Base-by-base conservation (phyloP, 2,113 vertebrate species). In the Platichthys stellatus region DNA sequence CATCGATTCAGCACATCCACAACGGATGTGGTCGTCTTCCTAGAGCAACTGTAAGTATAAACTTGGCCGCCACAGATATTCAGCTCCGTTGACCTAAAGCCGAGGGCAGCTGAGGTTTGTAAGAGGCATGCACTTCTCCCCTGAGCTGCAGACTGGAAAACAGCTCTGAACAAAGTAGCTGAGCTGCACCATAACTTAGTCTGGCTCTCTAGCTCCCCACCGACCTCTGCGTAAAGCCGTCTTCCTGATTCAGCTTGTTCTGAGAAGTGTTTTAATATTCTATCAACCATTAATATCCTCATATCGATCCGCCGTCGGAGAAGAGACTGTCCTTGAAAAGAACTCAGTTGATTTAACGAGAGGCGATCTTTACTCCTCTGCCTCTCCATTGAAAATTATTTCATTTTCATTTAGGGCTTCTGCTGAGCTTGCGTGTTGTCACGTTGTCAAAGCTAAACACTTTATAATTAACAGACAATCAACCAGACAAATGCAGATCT, bases 231-330 rank as follows among this genome's bases (percentile, higher is more conserved):
- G 35, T 65, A 12, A 66, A 79, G 54, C 58, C 63, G 60, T 61
- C 20, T 31, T 63, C 47, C 81, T 72, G 76, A 78, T 76, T 87
- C 81, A 84, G 81, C 76, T 65, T 20, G 21, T 84, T 79, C 40
- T 18, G 21, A 64, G n/a, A 43, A 31, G 24, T 63, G 24, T 43
- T 81, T 84, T 69, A 67, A 84, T 82, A 84, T 81, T 82, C 61
- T 43, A 63, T 81, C 31, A 58, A 56, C 59, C 63, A 72, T 62
- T 83, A 81, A 80, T 64, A 77, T 38, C 57, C 58, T 66, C 47
- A 26, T 81, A 87, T 90, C 65, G 78, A 88, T 89, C 63, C 66
- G 15, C 72, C 43, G 71, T 28, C 51, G 31, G 45, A 68, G 57
- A 70, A 68, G 58, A 65, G 38, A 47, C 43, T 63, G 74, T 69